A percentile compares a stretch with the other conserved stretches of the same genome.
Conservation (phyloP, 2,113 vertebrate genomes). For the Hystrix brachyura region DNA sequence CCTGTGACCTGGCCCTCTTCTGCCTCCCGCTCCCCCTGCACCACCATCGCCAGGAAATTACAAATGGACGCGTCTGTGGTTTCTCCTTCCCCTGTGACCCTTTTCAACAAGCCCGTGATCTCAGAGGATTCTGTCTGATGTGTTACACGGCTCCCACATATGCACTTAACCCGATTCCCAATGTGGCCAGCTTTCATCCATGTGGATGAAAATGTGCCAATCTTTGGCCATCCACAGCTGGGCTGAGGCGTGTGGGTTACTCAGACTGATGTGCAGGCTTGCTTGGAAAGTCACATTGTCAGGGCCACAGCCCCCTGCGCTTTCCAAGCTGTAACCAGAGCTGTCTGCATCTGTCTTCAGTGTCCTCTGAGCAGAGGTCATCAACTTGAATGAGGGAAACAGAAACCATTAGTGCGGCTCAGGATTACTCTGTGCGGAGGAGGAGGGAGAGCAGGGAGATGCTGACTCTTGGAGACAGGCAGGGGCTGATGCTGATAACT, state of each 20-base stretch:
- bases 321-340: neutral
- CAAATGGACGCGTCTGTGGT: neutral
- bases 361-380: neutral
- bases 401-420: neutral
- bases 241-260: neutral
- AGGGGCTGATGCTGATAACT: too few species aligned
- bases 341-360: neutral
- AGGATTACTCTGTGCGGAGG: neutral
- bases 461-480: neutral
- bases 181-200: neutral
- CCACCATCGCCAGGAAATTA: neutral
- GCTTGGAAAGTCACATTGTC: neutral
- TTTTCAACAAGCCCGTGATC: neutral
- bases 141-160: neutral
- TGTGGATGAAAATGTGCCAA: fast-evolving
- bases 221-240: neutral
- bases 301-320: neutral
- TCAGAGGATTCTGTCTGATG: neutral
- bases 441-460: too few species aligned
- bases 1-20: neutral
- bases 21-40: neutral
- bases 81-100: neutral
- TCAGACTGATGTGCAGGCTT: neutral
- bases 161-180: neutral
- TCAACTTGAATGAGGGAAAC: neutral